Conservation (phyloP, 1,140 invertebrate species). For the Drosophila nigrodunni region DNA sequence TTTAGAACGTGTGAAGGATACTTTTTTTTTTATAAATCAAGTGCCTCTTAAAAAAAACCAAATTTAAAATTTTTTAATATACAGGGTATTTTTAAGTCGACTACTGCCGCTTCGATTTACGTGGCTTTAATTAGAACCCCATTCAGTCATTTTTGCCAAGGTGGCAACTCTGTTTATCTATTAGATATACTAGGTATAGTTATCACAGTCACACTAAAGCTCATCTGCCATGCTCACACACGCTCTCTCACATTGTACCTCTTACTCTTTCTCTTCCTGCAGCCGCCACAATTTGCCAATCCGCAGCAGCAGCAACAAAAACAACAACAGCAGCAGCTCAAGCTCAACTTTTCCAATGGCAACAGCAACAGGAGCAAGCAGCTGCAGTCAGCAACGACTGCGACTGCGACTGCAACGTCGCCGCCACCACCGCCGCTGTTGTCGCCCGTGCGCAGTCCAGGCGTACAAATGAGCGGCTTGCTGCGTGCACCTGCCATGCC, state of each 20-base stretch:
- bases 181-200: background rate
- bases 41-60: too few species aligned
- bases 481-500: slow-evolving; percentile 85
- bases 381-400: slow-evolving; percentile 22
- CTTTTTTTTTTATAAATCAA: too few species aligned
- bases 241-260: background rate
- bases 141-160: background rate
- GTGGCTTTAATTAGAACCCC: background rate
- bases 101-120: background rate
- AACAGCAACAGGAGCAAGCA: slow-evolving; percentile 32
- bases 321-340: slow-evolving; percentile 19
- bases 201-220: background rate
- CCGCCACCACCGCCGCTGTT: slow-evolving; percentile 18
- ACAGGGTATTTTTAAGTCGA: background rate
- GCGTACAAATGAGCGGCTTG: slow-evolving; percentile 57
- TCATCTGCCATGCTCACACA: background rate
- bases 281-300: slow-evolving; percentile 84
- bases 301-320: slow-evolving; percentile 44
- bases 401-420: slow-evolving; percentile 10
- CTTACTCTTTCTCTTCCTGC: background rate
- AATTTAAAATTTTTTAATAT: background rate
- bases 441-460: slow-evolving; percentile 67
- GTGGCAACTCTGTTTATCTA: background rate
- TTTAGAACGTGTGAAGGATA: too few species aligned
- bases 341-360: slow-evolving; percentile 36